Evolutionary conservation across 2,113 vertebrate genomes (phyloP).

Genomic region (Suricata suricatta): DNA sequence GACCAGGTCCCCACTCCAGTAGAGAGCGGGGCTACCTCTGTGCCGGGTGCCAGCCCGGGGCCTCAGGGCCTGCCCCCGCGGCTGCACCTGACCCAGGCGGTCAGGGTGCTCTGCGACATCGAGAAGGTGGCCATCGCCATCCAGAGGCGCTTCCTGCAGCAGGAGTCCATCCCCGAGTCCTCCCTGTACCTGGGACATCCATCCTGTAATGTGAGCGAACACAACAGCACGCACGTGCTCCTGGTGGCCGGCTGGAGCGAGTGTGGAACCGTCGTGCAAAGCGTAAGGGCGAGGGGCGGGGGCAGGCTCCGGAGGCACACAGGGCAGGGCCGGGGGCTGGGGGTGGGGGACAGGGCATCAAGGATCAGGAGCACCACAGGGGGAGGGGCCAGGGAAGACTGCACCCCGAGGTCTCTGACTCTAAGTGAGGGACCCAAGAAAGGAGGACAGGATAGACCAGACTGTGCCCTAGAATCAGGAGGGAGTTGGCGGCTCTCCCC

Average conservation of each 20-base stretch:
- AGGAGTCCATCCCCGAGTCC: constrained; percentile 81
- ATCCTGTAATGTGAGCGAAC: constrained; percentile 83
- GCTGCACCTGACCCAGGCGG: constrained; percentile 60
- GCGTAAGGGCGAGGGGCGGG: constrained; percentile 81
- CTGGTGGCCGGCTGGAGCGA: constrained; percentile 87
- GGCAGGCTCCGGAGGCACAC: background rate
- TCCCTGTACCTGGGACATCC: constrained; percentile 89
- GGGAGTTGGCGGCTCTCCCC: background rate
- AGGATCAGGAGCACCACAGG: background rate
- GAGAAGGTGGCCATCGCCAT: constrained; percentile 85
- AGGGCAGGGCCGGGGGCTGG: too few relatives aligned
- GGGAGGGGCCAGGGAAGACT: background rate
- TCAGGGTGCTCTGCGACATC: constrained; percentile 85
- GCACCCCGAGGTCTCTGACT: background rate
- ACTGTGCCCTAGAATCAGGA: too few relatives aligned
- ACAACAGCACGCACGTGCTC: constrained; percentile 84
- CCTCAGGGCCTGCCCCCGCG: fast-evolving
- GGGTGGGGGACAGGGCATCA: fast-evolving
- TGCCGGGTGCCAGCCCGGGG: background rate
- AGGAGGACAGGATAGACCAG: background rate
- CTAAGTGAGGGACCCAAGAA: too few relatives aligned
- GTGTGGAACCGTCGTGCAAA: constrained; percentile 85
- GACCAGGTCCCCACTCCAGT: background rate
- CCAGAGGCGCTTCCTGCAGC: constrained; percentile 84
- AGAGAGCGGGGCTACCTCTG: background rate